A percentile compares a stretch with the other conserved stretches of the same genome.
These are phyloP conservation scores for Dipodomys stephensi DNA, from an alignment of 2,113 vertebrate genomes.

Conservation along the genomic window DNA sequence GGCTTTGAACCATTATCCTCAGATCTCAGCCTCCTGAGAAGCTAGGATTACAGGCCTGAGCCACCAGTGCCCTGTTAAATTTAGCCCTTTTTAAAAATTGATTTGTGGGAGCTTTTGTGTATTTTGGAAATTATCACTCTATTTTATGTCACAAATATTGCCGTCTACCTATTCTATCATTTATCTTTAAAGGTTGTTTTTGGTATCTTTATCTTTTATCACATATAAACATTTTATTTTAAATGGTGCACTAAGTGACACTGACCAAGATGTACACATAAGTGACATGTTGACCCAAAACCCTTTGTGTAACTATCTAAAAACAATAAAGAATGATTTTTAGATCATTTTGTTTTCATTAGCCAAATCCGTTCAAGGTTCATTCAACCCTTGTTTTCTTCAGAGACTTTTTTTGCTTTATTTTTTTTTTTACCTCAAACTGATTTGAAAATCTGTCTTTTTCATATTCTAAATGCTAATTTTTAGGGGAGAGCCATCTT, in stretches of 20 bases:
- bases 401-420: background rate
- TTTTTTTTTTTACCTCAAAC: background rate
- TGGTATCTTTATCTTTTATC: background rate
- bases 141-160: background rate
- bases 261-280: no score
- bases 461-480: background rate
- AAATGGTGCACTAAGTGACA: no score
- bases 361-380: constrained; percentile 17
- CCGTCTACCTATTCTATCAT: background rate
- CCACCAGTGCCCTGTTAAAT: no score
- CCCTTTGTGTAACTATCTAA: no score
- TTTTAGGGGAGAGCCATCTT: background rate
- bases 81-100: background rate
- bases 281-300: no score
- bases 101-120: background rate
- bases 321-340: no score
- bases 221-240: background rate
- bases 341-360: background rate
- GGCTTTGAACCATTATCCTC: no score
- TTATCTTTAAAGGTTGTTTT: background rate
- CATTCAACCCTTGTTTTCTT: constrained; percentile 8
- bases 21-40: no score
- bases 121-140: background rate
- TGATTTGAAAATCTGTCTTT: background rate
- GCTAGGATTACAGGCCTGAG: no score